phyloP scores from a whole-genome alignment of 2,797 vertebrate genomes.

The Melanotaenia maccullochi region DNA sequence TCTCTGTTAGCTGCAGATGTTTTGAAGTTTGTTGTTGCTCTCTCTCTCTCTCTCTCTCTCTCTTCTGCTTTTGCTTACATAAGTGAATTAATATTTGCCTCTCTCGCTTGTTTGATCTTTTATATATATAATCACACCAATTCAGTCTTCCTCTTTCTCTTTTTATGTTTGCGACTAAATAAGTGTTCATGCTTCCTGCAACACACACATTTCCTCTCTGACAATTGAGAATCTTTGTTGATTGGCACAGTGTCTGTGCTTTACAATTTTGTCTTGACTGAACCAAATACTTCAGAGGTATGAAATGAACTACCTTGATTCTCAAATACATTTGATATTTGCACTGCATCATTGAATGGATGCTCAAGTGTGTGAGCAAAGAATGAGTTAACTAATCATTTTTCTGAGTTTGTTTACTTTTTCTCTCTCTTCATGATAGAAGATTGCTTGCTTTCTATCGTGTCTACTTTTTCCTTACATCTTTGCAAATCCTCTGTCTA shows the following conservation, averaged over 20 bases:
- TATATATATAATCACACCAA: not conserved
- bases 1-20: constrained; percentile 32
- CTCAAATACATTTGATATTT: constrained; percentile 32
- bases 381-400: not conserved
- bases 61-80: constrained; percentile 21
- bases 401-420: constrained; percentile 4
- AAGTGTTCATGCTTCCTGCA: constrained; percentile 12
- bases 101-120: constrained; percentile 26
- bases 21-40: constrained; percentile 43
- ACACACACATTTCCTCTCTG: constrained; percentile 18
- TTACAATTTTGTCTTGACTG: constrained; percentile 29
- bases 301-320: not conserved
- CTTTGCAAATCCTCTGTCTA: not conserved
- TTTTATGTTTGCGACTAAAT: constrained; percentile 24
- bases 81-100: constrained; percentile 19
- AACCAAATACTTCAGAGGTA: constrained; percentile 28
- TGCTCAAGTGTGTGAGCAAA: constrained; percentile 2
- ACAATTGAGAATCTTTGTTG: not conserved
- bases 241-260: constrained; percentile 24
- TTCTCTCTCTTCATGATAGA: not conserved
- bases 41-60: constrained; percentile 1
- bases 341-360: constrained; percentile 11
- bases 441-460: constrained; percentile 8
- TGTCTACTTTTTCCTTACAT: not conserved
- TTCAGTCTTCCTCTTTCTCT: constrained; percentile 17